Evolutionary conservation across 2,888 invertebrate genomes (phyloP).

Genomic region (Petrolisthes manimaculis): DNA sequence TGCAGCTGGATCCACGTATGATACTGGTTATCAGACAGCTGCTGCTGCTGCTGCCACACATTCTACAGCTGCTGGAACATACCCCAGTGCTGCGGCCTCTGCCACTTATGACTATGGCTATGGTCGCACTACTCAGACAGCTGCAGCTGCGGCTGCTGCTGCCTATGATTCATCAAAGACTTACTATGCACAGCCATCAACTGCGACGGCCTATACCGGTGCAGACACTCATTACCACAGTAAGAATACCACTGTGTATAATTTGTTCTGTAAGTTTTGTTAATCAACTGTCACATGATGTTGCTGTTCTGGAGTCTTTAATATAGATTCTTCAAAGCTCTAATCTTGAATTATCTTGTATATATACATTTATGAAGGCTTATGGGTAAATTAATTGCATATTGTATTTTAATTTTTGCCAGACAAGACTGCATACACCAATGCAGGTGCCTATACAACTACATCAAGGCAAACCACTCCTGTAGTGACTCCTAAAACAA

Average conservation of each 20-base stretch:
- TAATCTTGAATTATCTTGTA: background rate
- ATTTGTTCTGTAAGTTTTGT: background rate
- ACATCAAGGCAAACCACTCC: constrained; percentile 59
- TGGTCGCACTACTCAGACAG: constrained; percentile 63
- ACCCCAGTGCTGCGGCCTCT: constrained; percentile 64
- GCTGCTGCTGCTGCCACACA: constrained; percentile 74
- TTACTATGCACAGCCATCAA: constrained; percentile 66
- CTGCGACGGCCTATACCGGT: constrained; percentile 66
- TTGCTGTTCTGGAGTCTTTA: background rate
- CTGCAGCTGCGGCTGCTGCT: constrained; percentile 66
- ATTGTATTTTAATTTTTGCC: background rate
- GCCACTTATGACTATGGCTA: constrained; percentile 66
- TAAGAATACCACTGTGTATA: constrained; percentile 43
- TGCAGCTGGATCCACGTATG: constrained; percentile 76
- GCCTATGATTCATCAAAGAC: constrained; percentile 64
- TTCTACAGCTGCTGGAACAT: constrained; percentile 61
- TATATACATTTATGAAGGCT: background rate
- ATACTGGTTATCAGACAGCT: constrained; percentile 74
- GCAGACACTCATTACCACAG: constrained; percentile 65
- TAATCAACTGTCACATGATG: too few species aligned
- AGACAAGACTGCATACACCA: constrained; percentile 60
- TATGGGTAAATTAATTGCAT: background rate
- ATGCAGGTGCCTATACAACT: constrained; percentile 57
- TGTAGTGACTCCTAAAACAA: constrained; percentile 63
- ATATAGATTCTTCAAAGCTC: background rate